Percentiles rank a stretch among this genome's conserved stretches.
phyloP scores from a whole-genome alignment of 2,888 invertebrate genomes.

The Mylabris sibirica region DNA sequence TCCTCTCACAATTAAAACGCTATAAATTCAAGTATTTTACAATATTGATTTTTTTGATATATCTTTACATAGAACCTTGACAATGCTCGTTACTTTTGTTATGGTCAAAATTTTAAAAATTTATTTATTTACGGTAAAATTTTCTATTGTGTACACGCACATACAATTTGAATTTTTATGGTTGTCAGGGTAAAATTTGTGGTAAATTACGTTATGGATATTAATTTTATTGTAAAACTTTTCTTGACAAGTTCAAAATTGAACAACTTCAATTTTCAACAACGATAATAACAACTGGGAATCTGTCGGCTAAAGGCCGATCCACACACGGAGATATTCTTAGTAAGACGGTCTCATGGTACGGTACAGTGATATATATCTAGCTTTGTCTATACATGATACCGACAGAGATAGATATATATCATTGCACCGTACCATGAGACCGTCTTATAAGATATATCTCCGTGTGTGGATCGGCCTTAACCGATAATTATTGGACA shows the following conservation, averaged over 20 bases:
- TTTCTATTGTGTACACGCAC: neutral
- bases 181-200: constrained; percentile 14
- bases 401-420: too few species aligned
- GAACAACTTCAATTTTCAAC: neutral
- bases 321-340: too few species aligned
- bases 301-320: neutral
- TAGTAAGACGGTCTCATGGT: too few species aligned
- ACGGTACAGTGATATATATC: too few species aligned
- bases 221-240: constrained; percentile 9
- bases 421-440: too few species aligned
- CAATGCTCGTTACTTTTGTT: neutral
- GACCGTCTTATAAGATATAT: too few species aligned
- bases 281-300: neutral
- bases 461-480: too few species aligned
- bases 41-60: neutral
- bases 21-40: neutral
- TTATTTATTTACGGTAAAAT: constrained; percentile 9
- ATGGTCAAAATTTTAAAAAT: neutral
- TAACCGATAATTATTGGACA: constrained; percentile 17
- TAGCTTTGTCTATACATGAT: too few species aligned
- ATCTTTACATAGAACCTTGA: neutral
- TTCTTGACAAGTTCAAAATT: neutral
- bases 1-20: constrained; percentile 7
- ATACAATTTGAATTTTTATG: constrained; percentile 9
- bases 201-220: constrained; percentile 18